Conservation (phyloP, 1,140 invertebrate species). For the Condylostylus longicornis region DNA sequence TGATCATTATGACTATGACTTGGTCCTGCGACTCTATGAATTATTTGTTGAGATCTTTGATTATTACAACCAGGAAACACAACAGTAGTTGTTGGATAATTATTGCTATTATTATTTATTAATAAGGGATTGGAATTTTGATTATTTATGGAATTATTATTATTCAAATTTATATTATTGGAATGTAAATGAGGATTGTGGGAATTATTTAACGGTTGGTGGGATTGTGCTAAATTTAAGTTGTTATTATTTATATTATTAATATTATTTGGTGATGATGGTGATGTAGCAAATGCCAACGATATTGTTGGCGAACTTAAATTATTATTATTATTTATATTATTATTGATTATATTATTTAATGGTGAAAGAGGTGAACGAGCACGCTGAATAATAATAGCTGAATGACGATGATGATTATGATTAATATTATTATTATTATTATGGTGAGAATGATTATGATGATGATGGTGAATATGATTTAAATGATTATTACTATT, state of each 20-base stretch:
- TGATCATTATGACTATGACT: conserved; percentile 5
- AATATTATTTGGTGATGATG: conserved; percentile 8
- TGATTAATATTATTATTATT: no score
- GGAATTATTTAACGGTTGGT: not conserved
- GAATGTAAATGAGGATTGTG: not conserved
- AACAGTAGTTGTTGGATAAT: not conserved
- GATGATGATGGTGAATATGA: conserved; percentile 9
- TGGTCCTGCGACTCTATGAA: not conserved
- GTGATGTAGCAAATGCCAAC: conserved; percentile 12
- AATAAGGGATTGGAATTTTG: not conserved
- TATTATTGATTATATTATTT: conserved; percentile 5
- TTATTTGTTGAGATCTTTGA: conserved; percentile 7
- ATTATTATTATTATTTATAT: conserved; percentile 2
- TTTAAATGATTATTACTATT: conserved; percentile 16
- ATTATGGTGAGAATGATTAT: conserved; percentile 8
- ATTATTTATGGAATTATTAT: not conserved
- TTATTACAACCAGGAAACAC: conserved; percentile 8
- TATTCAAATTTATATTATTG: not conserved
- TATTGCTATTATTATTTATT: not conserved
- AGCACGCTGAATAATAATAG: not conserved
- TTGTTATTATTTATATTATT: conserved; percentile 5
- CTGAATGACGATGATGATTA: no score
- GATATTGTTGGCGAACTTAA: no score
- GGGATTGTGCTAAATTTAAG: not conserved
- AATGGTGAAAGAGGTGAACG: not conserved